Evolutionary conservation across 2,797 vertebrate species (phyloP), one percentile per base, ranked within the genome.

Genomic region (Dipus sagitta): DNA sequence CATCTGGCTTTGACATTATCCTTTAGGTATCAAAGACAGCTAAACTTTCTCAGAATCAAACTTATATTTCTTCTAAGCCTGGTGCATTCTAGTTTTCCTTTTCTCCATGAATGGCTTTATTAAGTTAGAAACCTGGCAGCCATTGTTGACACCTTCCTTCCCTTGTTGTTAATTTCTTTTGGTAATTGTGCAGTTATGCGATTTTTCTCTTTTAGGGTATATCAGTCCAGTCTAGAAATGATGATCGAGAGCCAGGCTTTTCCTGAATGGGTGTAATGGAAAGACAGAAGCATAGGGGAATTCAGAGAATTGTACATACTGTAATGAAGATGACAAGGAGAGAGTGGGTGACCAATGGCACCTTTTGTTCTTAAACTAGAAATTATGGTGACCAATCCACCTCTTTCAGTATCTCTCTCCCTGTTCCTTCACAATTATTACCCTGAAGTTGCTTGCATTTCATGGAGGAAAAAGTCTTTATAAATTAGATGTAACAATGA

Each of bases 381-480:
- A 85, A 65, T 70, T 80, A 28, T 65, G 28, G 74, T 62, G 52
- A 87, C 14, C 26, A 28, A 21, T 84, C 30, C 6, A 14, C 42
- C 9, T 90, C 81, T 64, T 32, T 67, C 8, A 34, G 72, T 62
- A 38, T 83, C 18, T 77, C 47, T 70, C 28, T 81, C 62, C 47
- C 58, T 85, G 20, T 30, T 75, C 64, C 18, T 47, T 91, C 65
- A 85, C 75, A 71, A 89, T n/a, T 87, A 94, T 89, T 96, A 34
- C 28, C 28, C 15, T 83, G 52, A n/a, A 77, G 32, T 23, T 79
- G 28, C 58, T 92, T 84, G 60, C 10, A 70, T 68, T 87, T 90
- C 75, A 38, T 72, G 52, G 12, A 70, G 58, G 38, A 85, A 94
- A 92, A 38, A 23, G 15, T 58, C 13, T 64, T 92, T 78, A 21